A percentile compares a stretch with the other conserved stretches of the same genome.
These are phyloP conservation scores for Noctua janthe DNA, from an alignment of 2,888 invertebrate genomes.

Conservation along the genomic window DNA sequence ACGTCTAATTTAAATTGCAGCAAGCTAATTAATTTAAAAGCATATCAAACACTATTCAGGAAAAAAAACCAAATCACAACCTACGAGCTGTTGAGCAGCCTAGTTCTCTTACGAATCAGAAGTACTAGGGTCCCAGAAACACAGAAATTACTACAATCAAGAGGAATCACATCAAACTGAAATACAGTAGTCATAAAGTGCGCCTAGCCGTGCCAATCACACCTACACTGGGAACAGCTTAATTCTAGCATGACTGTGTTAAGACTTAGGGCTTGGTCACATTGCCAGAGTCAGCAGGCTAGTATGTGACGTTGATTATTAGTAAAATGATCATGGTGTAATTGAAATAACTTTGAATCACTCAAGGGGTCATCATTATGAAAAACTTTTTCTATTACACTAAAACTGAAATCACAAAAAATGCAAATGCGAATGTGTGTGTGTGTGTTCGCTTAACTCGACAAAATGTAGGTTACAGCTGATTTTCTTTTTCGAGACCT, in stretches of 20 bases:
- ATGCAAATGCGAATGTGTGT: too few relatives aligned
- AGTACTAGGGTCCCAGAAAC: not conserved
- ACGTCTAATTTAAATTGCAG: too few relatives aligned
- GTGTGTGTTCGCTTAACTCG: not conserved
- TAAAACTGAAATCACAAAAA: not conserved
- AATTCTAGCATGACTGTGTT: conserved; percentile 30
- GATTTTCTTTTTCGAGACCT: not conserved
- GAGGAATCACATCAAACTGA: conserved; percentile 1
- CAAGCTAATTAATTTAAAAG: too few relatives aligned
- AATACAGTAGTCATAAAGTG: conserved; percentile 20
- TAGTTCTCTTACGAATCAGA: not conserved
- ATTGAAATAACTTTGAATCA: not conserved
- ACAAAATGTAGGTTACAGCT: not conserved
- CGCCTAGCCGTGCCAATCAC: conserved; percentile 39
- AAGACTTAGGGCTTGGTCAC: conserved; percentile 13
- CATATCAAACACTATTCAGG: not conserved
- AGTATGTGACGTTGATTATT: not conserved
- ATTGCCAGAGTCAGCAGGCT: not conserved
- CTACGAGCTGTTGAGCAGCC: not conserved
- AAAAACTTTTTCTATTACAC: not conserved
- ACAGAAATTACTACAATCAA: not conserved
- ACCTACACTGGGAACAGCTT: conserved; percentile 22
- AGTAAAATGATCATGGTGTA: not conserved
- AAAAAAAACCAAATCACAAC: not conserved
- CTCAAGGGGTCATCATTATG: not conserved